These are phyloP conservation scores for Chloromyia formosa DNA, from an alignment of 2,888 invertebrate genomes.

Conservation along the genomic window DNA sequence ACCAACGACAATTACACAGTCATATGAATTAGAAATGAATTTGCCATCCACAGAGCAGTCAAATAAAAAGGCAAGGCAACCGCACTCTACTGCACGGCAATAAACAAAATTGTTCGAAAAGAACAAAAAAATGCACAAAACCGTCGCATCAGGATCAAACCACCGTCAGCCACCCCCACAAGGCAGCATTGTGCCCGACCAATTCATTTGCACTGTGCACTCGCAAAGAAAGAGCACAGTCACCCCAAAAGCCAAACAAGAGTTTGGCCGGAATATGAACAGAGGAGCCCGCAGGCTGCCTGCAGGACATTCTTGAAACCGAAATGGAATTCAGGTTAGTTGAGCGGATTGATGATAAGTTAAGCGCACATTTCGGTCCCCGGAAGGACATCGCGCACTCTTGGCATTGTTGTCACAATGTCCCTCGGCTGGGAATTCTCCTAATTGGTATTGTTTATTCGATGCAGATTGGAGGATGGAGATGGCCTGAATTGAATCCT, in stretches of 20 bases:
- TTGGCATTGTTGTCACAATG: constrained; percentile 18
- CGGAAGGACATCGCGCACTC: constrained; percentile 30
- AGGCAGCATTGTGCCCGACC: constrained; percentile 29
- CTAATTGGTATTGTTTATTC: constrained; percentile 43
- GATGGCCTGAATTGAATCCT: constrained; percentile 11
- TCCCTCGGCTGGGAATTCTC: constrained; percentile 33
- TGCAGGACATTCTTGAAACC: constrained; percentile 30
- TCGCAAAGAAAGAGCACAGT: constrained; percentile 12
- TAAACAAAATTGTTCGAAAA: constrained; percentile 46
- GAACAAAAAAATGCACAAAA: constrained; percentile 28
- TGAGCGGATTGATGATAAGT: constrained; percentile 45
- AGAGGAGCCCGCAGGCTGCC: constrained; percentile 35
- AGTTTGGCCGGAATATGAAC: constrained; percentile 21
- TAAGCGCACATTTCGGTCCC: constrained; percentile 36
- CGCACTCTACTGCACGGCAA: constrained; percentile 44
- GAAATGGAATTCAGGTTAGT: constrained; percentile 49
- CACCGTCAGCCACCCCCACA: constrained; percentile 23
- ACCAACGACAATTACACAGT: constrained; percentile 46
- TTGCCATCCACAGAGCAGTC: constrained; percentile 34
- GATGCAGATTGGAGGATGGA: constrained; percentile 11
- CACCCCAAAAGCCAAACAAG: constrained; percentile 19
- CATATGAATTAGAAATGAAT: constrained; percentile 49
- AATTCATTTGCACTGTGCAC: not conserved
- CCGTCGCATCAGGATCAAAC: too few species aligned
- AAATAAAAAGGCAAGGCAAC: constrained; percentile 48